Evolutionary conservation across 1,140 invertebrate species (phyloP), one percentile per base, ranked within the genome.

Genomic region (Tetragnatha versicolor): DNA sequence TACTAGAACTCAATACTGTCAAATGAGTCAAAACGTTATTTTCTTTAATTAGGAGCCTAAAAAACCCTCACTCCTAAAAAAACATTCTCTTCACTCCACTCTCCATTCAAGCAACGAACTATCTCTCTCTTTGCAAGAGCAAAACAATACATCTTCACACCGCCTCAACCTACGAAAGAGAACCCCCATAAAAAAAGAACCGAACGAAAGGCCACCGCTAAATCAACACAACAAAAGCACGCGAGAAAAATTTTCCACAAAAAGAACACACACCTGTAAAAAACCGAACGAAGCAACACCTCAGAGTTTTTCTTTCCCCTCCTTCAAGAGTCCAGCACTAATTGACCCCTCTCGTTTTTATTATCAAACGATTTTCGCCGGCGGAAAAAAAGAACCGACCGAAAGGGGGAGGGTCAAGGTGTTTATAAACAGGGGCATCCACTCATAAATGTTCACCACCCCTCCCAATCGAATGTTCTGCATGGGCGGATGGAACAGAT

Each of bases 391-490:
- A 17, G 7, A 33, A 22, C 10, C 6, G 20, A 47, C 33, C 39
- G 25, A 42, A 29, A 39, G 22, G 33, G 60, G 22, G 42, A 31
- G 45, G 25, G n/a, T 12, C 29, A 45, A 76, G 73, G 73, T 65
- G 73, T 76, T 76, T 63, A 63, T 65, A 76, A 76, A 65, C 35
- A 55, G 37, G 39, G 55, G 37, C 70, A 61, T 47, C 55, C 37
- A 63, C 53, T 61, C 60, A 31, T 76, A 76, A 76, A n/a, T 65
- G 47, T 29, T 58, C 58, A 27, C 60, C 73, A 76, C 73, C 73
- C 66, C 73, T 76, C n/a, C 33, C 60, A 76, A 76, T 76, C 60
- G 60, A 65, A 76, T 65, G 53, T 47, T 61, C 45, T 73, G 61
- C 60, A 49, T 65, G 39, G 47, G 27, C 45, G 73, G 60, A 75